Evolutionary conservation across 1,140 invertebrate species (phyloP).

Genomic region (Caenorhabditis briggsae): DNA sequence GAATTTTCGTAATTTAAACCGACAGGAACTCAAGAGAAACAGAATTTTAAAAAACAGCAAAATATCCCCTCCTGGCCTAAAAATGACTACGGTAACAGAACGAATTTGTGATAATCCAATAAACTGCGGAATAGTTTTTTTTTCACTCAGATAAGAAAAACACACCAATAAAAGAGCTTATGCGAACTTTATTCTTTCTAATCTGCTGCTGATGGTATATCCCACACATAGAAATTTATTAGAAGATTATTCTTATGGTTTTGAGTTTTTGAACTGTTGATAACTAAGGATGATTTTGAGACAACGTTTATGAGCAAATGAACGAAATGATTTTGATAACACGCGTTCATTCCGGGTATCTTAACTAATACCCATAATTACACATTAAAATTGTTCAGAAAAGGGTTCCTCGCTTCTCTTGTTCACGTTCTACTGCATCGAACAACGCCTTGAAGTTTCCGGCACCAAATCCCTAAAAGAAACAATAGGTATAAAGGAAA

Average conservation of each 20-base stretch:
- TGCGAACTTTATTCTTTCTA: too few species aligned
- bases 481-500: background rate
- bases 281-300: background rate
- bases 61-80: background rate
- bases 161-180: too few species aligned
- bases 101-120: too few species aligned
- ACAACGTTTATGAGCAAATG: background rate
- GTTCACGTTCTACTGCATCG: constrained; percentile 95
- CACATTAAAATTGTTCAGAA: constrained; percentile 18
- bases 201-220: background rate
- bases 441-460: constrained; percentile 99
- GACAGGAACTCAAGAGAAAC: too few species aligned
- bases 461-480: constrained; percentile 92
- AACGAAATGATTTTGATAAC: background rate
- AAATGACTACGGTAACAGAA: constrained; percentile 1
- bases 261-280: background rate
- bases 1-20: too few species aligned
- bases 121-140: too few species aligned
- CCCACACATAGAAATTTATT: background rate
- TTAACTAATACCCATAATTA: background rate
- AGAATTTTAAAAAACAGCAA: too few species aligned
- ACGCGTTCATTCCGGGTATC: background rate
- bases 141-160: background rate
- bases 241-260: background rate
- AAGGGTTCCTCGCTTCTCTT: constrained; percentile 79